These are phyloP conservation scores for Diabrotica virgifera DNA, from an alignment of 1,140 invertebrate species.

Conservation along the genomic window DNA sequence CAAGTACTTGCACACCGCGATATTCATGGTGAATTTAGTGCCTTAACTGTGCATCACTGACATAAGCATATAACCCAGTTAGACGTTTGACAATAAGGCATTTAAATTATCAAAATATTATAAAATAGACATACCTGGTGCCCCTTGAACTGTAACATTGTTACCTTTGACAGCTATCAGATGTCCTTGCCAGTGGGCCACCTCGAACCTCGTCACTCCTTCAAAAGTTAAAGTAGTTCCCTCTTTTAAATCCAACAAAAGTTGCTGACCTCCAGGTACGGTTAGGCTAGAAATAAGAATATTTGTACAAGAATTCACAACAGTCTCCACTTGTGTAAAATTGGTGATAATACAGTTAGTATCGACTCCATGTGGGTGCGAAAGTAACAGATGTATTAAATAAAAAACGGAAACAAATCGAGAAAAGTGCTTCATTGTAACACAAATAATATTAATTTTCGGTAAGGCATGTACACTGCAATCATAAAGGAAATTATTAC, in stretches of 20 bases:
- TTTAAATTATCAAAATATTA: too few species aligned
- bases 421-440: background rate
- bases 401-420: background rate
- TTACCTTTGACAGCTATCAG: background rate
- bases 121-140: conserved; percentile 4
- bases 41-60: too few species aligned
- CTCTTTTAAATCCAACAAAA: conserved; percentile 3
- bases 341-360: conserved; percentile 7
- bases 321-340: conserved; percentile 8
- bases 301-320: conserved; percentile 15
- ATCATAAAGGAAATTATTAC: too few species aligned
- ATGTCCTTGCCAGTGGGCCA: background rate
- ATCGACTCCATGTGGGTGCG: background rate
- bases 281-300: background rate
- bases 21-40: too few species aligned
- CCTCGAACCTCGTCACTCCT: conserved; percentile 1
- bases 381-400: too few species aligned
- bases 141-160: conserved; percentile 8
- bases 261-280: conserved; percentile 10
- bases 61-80: too few species aligned
- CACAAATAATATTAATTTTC: background rate
- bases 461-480: too few species aligned
- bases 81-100: too few species aligned
- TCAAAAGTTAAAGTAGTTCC: conserved; percentile 5
- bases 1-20: too few species aligned